Evolutionary conservation across 2,113 vertebrate genomes (phyloP), one percentile per base, ranked within the genome.

Genomic region (Marmota monax): DNA sequence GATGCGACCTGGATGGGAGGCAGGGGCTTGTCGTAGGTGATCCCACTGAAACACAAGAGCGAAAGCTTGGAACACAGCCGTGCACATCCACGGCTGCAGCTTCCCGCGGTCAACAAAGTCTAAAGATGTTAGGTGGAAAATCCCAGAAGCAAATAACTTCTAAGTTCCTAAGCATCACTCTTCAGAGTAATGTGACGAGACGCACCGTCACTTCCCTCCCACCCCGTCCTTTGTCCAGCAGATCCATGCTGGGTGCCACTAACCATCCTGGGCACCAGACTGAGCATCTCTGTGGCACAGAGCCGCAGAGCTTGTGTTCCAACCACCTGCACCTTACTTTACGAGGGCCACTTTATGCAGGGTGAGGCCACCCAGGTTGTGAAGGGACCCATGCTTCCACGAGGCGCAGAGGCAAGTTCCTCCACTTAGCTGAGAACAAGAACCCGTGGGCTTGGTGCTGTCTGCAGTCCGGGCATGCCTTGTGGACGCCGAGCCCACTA

Each of bases 1-100:
- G 99, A 99, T 0, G 99, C 99, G 14, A 99, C 99, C 94, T 99
- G 99, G 96, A 99, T 99, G 10, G 98, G 98, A 80, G 99, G 99
- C 25, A 99, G 98, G 0, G 99, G 99, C 95, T 99, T 99, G 96
- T 99, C 99, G 58, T 99, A 99, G 97, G 98, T 99, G 97, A 99
- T 99, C 56, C 99, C 99, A 88, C 99, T 99, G 97, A 58, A 95
- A 97, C 53, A 80, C 34, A 92, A 67, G 51, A 84, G 85, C 37
- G 37, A 34, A 77, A 92, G 37, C 37, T 13, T 14, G 34, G 65
- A 69, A 27, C 17, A 14, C 22, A n/a, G 22, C 18, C 11, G 7
- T 6, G 8, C 7, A 61, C 32, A 2, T 23, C 70, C 58, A 17
- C 14, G 63, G 61, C 8, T 45, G 48, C 23, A 39, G 23, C 39